Conservation (phyloP, 2,797 vertebrate species). For the Remorina albescens region DNA sequence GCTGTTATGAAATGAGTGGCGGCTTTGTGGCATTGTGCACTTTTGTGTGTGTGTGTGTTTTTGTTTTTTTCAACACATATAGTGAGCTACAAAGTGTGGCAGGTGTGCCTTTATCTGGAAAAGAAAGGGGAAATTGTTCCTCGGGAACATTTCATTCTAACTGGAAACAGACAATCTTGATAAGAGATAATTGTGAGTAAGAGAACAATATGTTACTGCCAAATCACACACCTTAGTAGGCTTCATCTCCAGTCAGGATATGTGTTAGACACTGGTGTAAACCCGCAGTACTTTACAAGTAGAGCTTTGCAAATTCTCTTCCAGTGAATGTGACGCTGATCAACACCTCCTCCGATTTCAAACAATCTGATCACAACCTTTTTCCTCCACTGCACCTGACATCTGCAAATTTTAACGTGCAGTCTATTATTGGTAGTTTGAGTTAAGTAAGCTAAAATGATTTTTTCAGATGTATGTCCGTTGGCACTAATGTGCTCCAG, state of each 20-base stretch:
- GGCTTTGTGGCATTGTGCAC: neutral
- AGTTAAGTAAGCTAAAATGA: no score
- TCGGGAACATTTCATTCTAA: neutral
- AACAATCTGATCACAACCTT: neutral
- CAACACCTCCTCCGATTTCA: no score
- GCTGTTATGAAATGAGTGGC: neutral
- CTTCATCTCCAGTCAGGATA: neutral
- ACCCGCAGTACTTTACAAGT: neutral
- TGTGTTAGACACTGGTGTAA: neutral
- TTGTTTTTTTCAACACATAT: neutral
- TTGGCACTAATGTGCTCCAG: neutral
- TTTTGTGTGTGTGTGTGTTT: no score
- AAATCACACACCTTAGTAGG: neutral
- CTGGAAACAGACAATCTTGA: neutral
- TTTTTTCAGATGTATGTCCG: neutral
- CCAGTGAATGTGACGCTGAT: neutral
- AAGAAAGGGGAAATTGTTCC: neutral
- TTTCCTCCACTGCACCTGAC: no score
- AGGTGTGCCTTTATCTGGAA: neutral
- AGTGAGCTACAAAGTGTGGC: neutral
- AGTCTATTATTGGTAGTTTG: no score
- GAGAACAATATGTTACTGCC: neutral
- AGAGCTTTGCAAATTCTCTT: neutral
- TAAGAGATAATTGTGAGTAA: neutral
- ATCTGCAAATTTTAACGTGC: no score